Evolutionary conservation across 2,797 vertebrate species (phyloP), one percentile per base, ranked within the genome.

Genomic region (Natrix natrix): DNA sequence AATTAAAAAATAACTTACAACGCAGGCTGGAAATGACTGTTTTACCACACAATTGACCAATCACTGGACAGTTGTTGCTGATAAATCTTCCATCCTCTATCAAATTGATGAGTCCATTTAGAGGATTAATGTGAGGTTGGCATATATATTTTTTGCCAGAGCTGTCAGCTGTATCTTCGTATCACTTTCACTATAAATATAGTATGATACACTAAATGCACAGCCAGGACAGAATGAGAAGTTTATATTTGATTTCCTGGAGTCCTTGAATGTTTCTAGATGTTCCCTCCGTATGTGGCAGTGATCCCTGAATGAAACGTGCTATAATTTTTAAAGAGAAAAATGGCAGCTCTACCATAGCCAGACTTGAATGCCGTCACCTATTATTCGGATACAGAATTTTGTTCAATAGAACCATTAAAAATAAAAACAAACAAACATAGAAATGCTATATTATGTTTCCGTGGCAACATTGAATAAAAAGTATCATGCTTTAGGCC

Each of bases 81-180:
- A 37, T 37, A 93, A 89, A 57, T 60, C 91, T 86, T 55, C 63
- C 59, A 95, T 96, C 88, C 90, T 87, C 54, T 78, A 89, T 94
- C n/a, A 87, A 92, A 93, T 95, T 95, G 91, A 74, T 96, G 95
- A 94, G 87, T 86, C 94, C 88, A 52, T 32, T 87, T 94, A 88
- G 94, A 93, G 86, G 92, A 91, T 96, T 95, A 93, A 89, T 91
- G 20, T 63, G 90, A 94, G 63, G 91, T 52, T 92, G 94, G 88
- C 92, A 24, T 17, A 91, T 90, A 20, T 5, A 6, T 66, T 52
- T 89, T 69, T 56, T 96, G 95, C 55, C 63, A 52, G 89, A 54
- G 52, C 87, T 89, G 92, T 87, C 90, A 54, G 92, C 95, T 93
- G 92, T n/a, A 56, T 93, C 90, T 37, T 66, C 2, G 0, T 91